Evolutionary conservation across 2,113 vertebrate species (phyloP), one percentile per base, ranked within the genome.

Genomic region (Cochlearius cochlearius): DNA sequence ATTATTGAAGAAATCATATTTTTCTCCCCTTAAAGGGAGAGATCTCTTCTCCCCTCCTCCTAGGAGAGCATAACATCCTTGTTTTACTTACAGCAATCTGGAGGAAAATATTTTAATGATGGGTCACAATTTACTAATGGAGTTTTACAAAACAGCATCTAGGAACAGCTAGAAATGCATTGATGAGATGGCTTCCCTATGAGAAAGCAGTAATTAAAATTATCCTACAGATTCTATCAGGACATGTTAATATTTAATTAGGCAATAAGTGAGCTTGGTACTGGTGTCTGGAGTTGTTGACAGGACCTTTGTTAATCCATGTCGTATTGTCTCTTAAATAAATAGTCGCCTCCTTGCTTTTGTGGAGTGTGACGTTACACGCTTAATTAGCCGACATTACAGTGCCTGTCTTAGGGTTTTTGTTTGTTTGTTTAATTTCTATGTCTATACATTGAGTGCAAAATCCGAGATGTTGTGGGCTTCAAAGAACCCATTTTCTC

Each of bases 131-230:
- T 96, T 96, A 81, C 91, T 92, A 82, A 92, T 36, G 52, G 78
- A 77, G 39, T 92, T 97, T 96, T 95, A 78, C 88, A 69, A 88
- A 97, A 86, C 77, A 79, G 78, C 95, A 82, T 96, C 92, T 91
- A 96, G 96, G 75, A 98, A 81, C 84, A 91, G 88, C 64, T 96
- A 93, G 95, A 96, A 97, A 97, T 93, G 86, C 96, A 94, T 97
- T 95, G 95, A 95, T 97, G 91, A 79, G 94, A 56, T 69, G 78
- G 29, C 91, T 97, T 98, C 91, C 96, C 88, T 97, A 74, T 94
- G 90, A 98, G 97, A 84, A 97, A 97, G 90, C 93, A 77, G 73
- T 97, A 96, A 97, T 97, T 97, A 97, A 95, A 97, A 97, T 96
- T 90, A 92, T 92, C 91, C 73, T 69, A 92, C 63, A 95, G 91